These are phyloP conservation scores for Mastomys coucha DNA, from an alignment of 2,113 vertebrate genomes.

Conservation along the genomic window DNA sequence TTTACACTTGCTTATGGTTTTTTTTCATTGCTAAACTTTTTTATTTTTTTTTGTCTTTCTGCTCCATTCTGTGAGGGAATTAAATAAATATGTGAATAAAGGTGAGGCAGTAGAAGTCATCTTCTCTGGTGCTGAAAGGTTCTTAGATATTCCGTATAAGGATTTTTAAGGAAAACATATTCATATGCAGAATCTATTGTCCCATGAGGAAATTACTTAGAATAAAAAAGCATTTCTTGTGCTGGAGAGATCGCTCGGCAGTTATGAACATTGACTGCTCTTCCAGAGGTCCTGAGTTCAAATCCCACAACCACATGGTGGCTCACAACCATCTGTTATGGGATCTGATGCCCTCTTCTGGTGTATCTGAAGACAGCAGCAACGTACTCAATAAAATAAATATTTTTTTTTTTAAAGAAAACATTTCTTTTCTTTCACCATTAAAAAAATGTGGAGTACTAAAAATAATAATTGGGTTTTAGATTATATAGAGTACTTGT, in stretches of 20 bases:
- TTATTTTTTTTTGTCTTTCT: background rate
- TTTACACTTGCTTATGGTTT: background rate
- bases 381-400: too few species aligned
- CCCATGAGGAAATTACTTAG: background rate
- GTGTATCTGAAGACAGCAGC: too few species aligned
- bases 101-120: background rate
- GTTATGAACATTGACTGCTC: too few species aligned
- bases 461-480: background rate
- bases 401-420: too few species aligned
- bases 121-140: background rate
- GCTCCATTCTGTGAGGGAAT: background rate
- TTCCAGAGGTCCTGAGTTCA: too few species aligned
- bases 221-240: too few species aligned
- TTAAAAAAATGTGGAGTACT: background rate
- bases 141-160: background rate
- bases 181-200: background rate
- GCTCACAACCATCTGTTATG: too few species aligned
- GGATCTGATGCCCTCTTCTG: too few species aligned
- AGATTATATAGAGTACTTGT: background rate
- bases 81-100: background rate
- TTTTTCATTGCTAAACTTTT: background rate
- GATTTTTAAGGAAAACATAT: background rate
- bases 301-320: too few species aligned
- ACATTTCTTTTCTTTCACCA: background rate
- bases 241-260: too few species aligned